Evolutionary conservation across 2,113 vertebrate species (phyloP).

Genomic region (Elaphurus davidianus): DNA sequence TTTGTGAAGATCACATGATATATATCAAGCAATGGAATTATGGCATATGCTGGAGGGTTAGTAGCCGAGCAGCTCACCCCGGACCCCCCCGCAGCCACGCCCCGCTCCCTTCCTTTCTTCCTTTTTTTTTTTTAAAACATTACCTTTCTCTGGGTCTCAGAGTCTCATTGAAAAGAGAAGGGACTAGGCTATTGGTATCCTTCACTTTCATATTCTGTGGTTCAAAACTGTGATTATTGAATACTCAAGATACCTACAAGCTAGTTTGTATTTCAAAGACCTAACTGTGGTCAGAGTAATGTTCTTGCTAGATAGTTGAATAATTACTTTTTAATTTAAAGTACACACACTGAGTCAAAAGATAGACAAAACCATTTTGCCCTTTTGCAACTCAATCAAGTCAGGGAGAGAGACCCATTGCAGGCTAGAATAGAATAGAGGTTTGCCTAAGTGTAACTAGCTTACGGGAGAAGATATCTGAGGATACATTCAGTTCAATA

Average conservation of each 20-base stretch:
- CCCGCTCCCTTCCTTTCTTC: not conserved
- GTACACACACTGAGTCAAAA: not conserved
- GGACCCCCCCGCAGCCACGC: rapidly evolving
- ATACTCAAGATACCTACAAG: not conserved
- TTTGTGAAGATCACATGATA: not conserved
- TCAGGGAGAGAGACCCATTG: not conserved
- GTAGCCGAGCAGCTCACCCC: too few relatives aligned
- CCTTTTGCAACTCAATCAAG: not conserved
- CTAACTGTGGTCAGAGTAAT: not conserved
- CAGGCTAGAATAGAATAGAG: not conserved
- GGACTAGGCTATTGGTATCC: not conserved
- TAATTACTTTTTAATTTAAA: not conserved
- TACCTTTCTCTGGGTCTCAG: not conserved
- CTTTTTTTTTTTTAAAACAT: not conserved
- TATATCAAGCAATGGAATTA: not conserved
- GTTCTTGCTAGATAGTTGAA: not conserved
- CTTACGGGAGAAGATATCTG: rapidly evolving
- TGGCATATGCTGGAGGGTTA: not conserved
- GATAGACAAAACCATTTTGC: not conserved
- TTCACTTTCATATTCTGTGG: not conserved
- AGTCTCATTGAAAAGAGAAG: not conserved
- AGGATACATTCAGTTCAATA: too few relatives aligned
- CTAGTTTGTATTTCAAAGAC: not conserved
- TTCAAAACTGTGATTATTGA: not conserved
- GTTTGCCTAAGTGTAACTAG: too few relatives aligned